Evolutionary conservation across 1,140 invertebrate species (phyloP), one percentile per base, ranked within the genome.

Genomic region (Colletes gigas): DNA sequence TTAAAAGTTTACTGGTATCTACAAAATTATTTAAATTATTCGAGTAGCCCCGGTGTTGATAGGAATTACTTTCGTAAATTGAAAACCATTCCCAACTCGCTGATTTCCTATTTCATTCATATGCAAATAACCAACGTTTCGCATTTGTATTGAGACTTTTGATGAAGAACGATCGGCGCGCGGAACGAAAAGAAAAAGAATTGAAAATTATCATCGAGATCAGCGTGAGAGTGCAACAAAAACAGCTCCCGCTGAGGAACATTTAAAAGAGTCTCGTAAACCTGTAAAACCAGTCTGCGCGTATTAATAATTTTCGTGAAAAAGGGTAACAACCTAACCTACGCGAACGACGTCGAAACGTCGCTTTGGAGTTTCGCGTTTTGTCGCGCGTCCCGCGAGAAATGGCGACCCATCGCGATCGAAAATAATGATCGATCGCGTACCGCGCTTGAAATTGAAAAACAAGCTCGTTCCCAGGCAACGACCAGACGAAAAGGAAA

Each of bases 391-490:
- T 30, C 30, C 2, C 30, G 30, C 30, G 30, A 30, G 30, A 30
- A 30, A 30, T 30, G 30, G 30, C 30, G 30, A 30, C 50, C 50
- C 8, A 12, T 10, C 50, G 50, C 50, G 50, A 10, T 10, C 50
- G 7, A 30, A 30, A 30, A 30, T 30, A 30, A 14, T 39, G 17
- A 57, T 70, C 68, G 52, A 57, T 70, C 21, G 41, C 30, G 15
- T 4, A 3, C 4, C 15, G 68, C 1, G 52, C 8, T 14, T 52
- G 19, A 52, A 63, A 72, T 55, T 21, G 68, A 55, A 63, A n/a
- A 52, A 62, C 30, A 78, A 86, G 77, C 62, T 70, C 73, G 67
- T 74, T 81, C 66, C 71, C 67, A 69, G 77, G 41, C 55, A 67
- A 59, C 30, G 72, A 52, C 55, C 19, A 78, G 60, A 60, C 65